These are phyloP conservation scores for Trinectes maculatus DNA, from an alignment of 2,113 vertebrate genomes.

Conservation along the genomic window DNA sequence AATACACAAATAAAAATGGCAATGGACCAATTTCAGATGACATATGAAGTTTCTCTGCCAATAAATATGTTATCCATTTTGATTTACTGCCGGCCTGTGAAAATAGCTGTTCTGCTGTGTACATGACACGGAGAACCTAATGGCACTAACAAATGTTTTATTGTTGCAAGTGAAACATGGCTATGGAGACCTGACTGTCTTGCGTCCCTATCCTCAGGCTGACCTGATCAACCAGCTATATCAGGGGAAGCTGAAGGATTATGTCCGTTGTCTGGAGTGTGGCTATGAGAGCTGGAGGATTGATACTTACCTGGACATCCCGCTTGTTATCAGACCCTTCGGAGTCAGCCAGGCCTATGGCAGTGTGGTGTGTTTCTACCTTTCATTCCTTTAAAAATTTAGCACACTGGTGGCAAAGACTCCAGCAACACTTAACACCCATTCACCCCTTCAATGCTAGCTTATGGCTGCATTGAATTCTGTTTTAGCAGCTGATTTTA, in stretches of 20 bases:
- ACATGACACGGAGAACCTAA: not conserved
- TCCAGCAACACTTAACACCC: not conserved
- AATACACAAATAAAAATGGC: not conserved
- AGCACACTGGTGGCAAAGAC: not conserved
- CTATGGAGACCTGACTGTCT: conserved; percentile 35
- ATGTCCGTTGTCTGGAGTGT: conserved; percentile 97
- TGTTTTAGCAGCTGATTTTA: not conserved
- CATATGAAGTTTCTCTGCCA: not conserved
- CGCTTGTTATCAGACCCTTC: conserved; percentile 96
- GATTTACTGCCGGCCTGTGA: not conserved
- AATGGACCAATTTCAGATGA: not conserved
- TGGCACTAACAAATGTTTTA: conserved; percentile 8
- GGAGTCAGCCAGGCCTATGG: conserved; percentile 95
- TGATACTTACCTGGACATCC: conserved; percentile 98
- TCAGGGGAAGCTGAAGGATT: conserved; percentile 99
- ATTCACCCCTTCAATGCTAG: not conserved
- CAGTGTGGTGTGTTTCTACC: conserved; percentile 90
- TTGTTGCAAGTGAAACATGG: conserved; percentile 21
- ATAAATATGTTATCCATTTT: not conserved
- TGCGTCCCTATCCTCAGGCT: conserved; percentile 83
- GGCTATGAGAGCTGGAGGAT: conserved; percentile 98
- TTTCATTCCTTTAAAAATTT: conserved; percentile 5
- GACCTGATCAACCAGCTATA: conserved; percentile 99
- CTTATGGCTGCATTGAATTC: not conserved
- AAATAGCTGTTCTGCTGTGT: not conserved